A percentile compares a stretch with the other conserved stretches of the same genome.
These are phyloP conservation scores for Hyposoter didymator DNA, from an alignment of 2,888 invertebrate species.

Conservation along the genomic window DNA sequence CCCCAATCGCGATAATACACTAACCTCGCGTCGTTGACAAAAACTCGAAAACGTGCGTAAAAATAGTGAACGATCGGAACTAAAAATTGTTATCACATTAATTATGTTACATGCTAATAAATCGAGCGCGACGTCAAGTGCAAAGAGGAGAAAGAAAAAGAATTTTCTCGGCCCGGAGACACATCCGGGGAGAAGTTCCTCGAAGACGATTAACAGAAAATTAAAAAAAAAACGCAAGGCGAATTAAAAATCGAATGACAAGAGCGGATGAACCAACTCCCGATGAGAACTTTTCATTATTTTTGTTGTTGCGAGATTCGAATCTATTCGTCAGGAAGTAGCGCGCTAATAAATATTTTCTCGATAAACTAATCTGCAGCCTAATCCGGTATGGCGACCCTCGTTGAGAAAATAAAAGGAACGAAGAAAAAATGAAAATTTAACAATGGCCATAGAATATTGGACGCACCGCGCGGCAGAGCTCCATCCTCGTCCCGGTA, in stretches of 20 bases:
- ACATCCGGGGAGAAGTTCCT: not conserved
- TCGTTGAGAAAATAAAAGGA: not conserved
- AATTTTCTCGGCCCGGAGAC: not conserved
- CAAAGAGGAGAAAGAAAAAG: conserved; percentile 4
- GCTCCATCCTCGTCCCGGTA: not conserved
- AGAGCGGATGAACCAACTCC: too few species aligned
- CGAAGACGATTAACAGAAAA: not conserved
- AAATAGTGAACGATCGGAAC: conserved; percentile 60
- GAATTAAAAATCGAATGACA: not conserved
- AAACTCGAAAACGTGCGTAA: conserved; percentile 5
- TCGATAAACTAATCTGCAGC: not conserved
- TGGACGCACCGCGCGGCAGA: not conserved
- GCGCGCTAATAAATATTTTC: not conserved
- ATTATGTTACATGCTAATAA: conserved; percentile 61
- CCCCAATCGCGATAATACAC: conserved; percentile 40
- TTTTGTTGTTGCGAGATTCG: not conserved
- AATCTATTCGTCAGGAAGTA: not conserved
- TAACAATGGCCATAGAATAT: not conserved
- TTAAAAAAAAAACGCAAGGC: conserved; percentile 1
- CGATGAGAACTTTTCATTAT: not conserved
- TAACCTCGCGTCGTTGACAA: conserved; percentile 39
- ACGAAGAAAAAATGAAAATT: not conserved
- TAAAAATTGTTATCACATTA: conserved; percentile 69
- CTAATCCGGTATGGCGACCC: not conserved
- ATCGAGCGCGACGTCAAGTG: conserved; percentile 35